Evolutionary conservation across 2,888 invertebrate genomes (phyloP).

Genomic region (Minunthozetes semirufus): DNA sequence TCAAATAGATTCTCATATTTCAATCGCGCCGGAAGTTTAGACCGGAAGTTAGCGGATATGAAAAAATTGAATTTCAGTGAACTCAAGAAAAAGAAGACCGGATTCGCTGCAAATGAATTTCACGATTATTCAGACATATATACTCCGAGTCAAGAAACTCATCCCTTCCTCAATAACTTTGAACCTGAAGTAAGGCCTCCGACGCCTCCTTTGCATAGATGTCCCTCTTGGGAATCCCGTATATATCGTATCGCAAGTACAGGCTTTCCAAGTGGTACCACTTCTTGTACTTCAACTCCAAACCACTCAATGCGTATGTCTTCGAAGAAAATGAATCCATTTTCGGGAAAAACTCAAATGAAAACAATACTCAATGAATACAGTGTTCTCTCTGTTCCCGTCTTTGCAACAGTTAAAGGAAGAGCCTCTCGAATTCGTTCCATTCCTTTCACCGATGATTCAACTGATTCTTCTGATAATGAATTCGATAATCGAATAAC

Average conservation of each 20-base stretch:
- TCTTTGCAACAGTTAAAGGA: slow-evolving; percentile 79
- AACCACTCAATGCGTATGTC: slow-evolving; percentile 5
- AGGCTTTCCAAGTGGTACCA: slow-evolving; percentile 44
- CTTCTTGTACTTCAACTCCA: slow-evolving; percentile 37
- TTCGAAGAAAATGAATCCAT: not conserved
- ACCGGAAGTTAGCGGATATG: slow-evolving; percentile 36
- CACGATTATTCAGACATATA: slow-evolving; percentile 93
- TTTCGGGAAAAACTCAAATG: not conserved
- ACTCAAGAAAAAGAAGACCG: slow-evolving; percentile 38
- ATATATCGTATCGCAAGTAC: slow-evolving; percentile 70
- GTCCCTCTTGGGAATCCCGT: slow-evolving; percentile 68
- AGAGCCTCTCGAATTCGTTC: slow-evolving; percentile 91
- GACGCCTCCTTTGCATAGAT: slow-evolving; percentile 82
- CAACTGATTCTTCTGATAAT: slow-evolving; percentile 88
- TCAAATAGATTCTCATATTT: not conserved
- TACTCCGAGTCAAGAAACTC: slow-evolving; percentile 70
- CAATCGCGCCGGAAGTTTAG: slow-evolving; percentile 33
- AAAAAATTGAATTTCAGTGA: slow-evolving; percentile 34
- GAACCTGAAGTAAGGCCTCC: slow-evolving; percentile 58
- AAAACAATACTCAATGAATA: slow-evolving; percentile 20
- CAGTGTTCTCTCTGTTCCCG: slow-evolving; percentile 75
- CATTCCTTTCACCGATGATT: slow-evolving; percentile 90
- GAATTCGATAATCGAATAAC: slow-evolving; percentile 44
- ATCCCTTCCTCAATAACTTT: slow-evolving; percentile 17
- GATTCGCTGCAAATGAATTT: slow-evolving; percentile 45